Evolutionary conservation across 2,888 invertebrate species (phyloP).

Genomic region (Folsomia candida): DNA sequence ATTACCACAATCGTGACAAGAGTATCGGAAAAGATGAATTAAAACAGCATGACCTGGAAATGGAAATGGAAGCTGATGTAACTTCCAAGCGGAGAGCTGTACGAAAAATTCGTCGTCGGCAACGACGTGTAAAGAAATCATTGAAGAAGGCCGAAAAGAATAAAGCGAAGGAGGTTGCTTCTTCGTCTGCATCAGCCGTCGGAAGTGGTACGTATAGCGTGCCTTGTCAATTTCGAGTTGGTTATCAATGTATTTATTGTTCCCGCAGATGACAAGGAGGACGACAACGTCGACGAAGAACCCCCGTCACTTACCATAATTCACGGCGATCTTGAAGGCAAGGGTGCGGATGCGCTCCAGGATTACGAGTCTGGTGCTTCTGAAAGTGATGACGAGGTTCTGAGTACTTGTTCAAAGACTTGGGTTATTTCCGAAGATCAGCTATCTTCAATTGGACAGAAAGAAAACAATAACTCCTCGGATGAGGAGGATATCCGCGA

Average conservation of each 20-base stretch:
- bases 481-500: too few relatives aligned
- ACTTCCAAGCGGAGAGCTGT: not conserved
- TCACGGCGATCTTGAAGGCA: not conserved
- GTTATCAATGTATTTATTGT: too few relatives aligned
- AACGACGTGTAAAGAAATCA: not conserved
- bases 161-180: not conserved
- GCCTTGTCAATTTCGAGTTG: too few relatives aligned
- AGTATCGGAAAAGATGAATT: not conserved
- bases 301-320: not conserved
- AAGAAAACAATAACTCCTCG: too few relatives aligned
- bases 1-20: not conserved
- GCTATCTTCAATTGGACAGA: too few relatives aligned
- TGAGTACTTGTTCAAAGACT: too few relatives aligned
- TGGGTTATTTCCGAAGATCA: too few relatives aligned
- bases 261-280: too few relatives aligned
- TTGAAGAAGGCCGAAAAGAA: not conserved
- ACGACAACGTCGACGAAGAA: too few relatives aligned
- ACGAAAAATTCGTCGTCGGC: not conserved
- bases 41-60: not conserved
- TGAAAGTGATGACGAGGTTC: not conserved
- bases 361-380: not conserved
- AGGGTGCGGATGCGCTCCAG: not conserved
- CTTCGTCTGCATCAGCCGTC: too few relatives aligned
- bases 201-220: too few relatives aligned
- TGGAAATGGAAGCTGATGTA: not conserved